phyloP scores from a whole-genome alignment of 2,113 vertebrate genomes.

The Noturus placidus region DNA sequence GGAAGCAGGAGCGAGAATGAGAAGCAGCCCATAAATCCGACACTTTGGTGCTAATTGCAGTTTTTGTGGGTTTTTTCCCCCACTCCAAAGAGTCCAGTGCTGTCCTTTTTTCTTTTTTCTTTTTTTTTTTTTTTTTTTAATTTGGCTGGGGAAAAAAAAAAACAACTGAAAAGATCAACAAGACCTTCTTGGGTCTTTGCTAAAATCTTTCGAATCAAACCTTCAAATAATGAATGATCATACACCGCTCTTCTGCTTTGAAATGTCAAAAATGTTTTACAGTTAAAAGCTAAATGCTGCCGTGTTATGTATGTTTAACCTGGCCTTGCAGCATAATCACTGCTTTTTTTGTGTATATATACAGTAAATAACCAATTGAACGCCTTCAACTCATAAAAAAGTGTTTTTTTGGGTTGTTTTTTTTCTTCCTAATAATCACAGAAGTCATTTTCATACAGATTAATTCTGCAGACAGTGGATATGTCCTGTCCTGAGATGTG shows the following conservation, averaged over 20 bases:
- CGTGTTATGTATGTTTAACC: constrained; percentile 63
- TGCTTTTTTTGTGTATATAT: neutral
- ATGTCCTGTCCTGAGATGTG: neutral
- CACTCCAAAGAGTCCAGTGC: constrained; percentile 66
- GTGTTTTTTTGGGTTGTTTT: neutral
- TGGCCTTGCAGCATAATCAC: constrained; percentile 34
- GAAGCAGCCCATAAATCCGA: constrained; percentile 63
- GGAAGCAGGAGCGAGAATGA: constrained; percentile 59
- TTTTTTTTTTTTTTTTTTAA: constrained; percentile 40
- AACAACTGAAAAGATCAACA: neutral
- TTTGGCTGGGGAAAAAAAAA: constrained; percentile 71
- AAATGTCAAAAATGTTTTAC: constrained; percentile 65
- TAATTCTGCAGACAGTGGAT: neutral
- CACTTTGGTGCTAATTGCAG: constrained; percentile 68
- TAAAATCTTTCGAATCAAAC: constrained; percentile 73
- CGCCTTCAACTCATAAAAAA: neutral
- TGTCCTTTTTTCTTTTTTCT: constrained; percentile 59
- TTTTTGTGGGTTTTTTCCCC: neutral
- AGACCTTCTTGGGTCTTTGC: constrained; percentile 66
- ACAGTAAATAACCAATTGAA: neutral
- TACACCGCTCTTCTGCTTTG: constrained; percentile 70
- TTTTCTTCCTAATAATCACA: neutral
- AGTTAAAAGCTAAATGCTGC: constrained; percentile 71
- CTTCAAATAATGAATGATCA: constrained; percentile 54
- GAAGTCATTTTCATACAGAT: constrained; percentile 6